phyloP scores from a whole-genome alignment of 2,113 vertebrate genomes.

The Aptenodytes patagonicus region DNA sequence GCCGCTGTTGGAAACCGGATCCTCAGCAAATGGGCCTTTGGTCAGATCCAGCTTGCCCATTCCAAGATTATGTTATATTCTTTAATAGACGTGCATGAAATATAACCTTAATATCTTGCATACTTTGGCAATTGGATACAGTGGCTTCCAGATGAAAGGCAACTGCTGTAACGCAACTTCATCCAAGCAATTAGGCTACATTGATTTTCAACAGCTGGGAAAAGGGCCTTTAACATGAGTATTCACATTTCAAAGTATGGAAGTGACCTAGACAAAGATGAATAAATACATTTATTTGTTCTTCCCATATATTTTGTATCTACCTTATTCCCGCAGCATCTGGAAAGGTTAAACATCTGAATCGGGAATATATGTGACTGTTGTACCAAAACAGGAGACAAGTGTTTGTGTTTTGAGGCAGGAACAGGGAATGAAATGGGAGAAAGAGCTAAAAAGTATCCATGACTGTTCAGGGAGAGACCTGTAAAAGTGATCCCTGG shows the following conservation, averaged over 20 bases:
- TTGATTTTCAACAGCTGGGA: slow-evolving; percentile 1
- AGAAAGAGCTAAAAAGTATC: neutral
- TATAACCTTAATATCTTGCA: neutral
- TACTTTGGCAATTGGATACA: neutral
- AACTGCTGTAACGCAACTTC: neutral
- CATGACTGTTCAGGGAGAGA: neutral
- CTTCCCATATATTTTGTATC: neutral
- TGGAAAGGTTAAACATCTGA: neutral
- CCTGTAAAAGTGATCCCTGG: neutral
- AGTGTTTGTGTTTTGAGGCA: neutral
- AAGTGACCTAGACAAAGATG: neutral
- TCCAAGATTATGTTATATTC: neutral
- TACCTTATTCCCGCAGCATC: neutral
- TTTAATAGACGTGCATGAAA: neutral
- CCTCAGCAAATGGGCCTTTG: neutral
- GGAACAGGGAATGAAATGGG: neutral
- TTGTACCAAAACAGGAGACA: neutral
- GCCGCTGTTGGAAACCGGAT: neutral
- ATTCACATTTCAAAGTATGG: neutral
- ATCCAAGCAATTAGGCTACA: neutral
- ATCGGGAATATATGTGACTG: neutral
- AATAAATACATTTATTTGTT: neutral
- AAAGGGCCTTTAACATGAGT: neutral
- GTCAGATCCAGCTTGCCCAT: neutral
- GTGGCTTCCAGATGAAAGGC: neutral